Conservation (phyloP, 2,888 invertebrate genomes). For the Dynastes grantii region DNA sequence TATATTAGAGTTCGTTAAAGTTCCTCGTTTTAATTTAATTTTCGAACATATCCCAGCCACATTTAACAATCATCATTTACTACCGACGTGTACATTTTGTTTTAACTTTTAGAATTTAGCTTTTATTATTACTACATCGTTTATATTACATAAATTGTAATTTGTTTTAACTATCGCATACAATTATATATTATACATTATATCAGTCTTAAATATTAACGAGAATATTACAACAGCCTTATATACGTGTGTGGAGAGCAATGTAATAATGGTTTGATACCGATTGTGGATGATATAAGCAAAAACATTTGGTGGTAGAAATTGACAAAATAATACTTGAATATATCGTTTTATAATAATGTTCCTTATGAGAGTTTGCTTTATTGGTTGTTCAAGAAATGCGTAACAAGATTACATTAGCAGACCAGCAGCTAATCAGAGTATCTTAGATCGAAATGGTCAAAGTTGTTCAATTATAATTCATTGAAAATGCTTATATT, state of each 20-base stretch:
- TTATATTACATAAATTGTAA: conserved; percentile 34
- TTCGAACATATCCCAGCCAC: conserved; percentile 33
- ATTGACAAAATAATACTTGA: background rate
- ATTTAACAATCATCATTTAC: conserved; percentile 30
- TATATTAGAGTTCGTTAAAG: too few relatives aligned
- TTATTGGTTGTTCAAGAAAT: background rate
- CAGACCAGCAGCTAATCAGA: too few relatives aligned
- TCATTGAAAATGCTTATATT: too few relatives aligned
- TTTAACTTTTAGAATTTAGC: conserved; percentile 23
- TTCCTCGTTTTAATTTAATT: background rate
- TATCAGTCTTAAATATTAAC: conserved; percentile 51
- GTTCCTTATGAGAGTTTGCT: background rate
- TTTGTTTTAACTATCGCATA: conserved; percentile 43
- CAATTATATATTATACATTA: conserved; percentile 46
- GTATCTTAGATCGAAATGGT: too few relatives aligned
- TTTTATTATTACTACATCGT: conserved; percentile 34
- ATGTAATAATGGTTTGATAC: background rate
- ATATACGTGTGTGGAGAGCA: conserved; percentile 31
- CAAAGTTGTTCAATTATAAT: too few relatives aligned
- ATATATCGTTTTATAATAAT: background rate
- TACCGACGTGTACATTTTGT: background rate
- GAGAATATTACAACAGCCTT: conserved; percentile 49
- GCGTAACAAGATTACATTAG: background rate
- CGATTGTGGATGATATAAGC: background rate
- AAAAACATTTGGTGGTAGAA: background rate